Evolutionary conservation across 2,113 vertebrate genomes (phyloP), one percentile per base, ranked within the genome.

Genomic region (Megatriorchis doriae): DNA sequence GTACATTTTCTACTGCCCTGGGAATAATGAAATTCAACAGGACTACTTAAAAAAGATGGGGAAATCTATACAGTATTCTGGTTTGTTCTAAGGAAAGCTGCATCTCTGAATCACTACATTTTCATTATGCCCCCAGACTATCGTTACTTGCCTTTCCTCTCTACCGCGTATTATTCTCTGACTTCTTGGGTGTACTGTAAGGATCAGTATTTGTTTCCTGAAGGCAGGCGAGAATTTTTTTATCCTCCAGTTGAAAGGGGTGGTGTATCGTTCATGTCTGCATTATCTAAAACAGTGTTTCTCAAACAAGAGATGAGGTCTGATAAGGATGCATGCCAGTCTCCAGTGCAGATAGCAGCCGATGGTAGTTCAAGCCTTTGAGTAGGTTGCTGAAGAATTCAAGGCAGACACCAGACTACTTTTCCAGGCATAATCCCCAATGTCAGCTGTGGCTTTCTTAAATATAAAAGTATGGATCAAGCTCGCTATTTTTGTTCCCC

Each of bases 21-120:
- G 78, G 71, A 95, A 93, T 72, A 94, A 91, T 58, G 36, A 45
- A 75, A 88, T 52, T 92, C 62, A 72, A 63, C n/a, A 75, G 47
- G 91, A 80, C 29, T 82, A 53, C 48, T 88, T 53, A 1, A 10
- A 83, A 89, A 73, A 75, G 4, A 68, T 48, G 32, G 7, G 58
- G 34, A 96, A 91, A 91, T 90, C n/a, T 88, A 42, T 48, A 58
- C 19, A 80, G 20, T 38, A 11, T 93, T 95, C 43, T 86, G 25
- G 0, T 88, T 93, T 91, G 43, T 82, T 91, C 92, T 85, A 77
- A 77, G 63, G 58, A 95, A 88, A 88, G 40, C 48, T 82, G 78
- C 16, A 36, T 65, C 47, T 68, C 3, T 82, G 67, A 93, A 45
- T 85, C 58, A 88, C 27, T 23, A 14, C 12, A 77, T 90, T 94